Conservation (phyloP, 2,113 vertebrate genomes). For the Xiphophorus hellerii region DNA sequence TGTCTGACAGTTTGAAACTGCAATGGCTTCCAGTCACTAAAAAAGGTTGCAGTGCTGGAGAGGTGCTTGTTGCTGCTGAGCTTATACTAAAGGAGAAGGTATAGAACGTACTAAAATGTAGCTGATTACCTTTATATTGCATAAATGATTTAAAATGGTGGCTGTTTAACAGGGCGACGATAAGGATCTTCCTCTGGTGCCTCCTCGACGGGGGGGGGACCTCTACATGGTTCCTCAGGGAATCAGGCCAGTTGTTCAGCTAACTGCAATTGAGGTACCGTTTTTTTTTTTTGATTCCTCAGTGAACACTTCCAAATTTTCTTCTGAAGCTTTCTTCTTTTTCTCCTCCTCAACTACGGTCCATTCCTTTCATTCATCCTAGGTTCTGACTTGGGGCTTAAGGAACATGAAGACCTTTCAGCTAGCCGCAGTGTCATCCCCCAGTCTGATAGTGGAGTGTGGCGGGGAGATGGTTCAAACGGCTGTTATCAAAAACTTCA, state of each 20-base stretch:
- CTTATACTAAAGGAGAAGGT: constrained; percentile 92
- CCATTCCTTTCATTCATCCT: not conserved
- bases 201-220: constrained; percentile 86
- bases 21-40: constrained; percentile 90
- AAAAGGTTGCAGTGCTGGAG: constrained; percentile 84
- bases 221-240: constrained; percentile 99
- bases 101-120: not conserved
- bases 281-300: not conserved
- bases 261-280: constrained; percentile 91
- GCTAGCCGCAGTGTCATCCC: constrained; percentile 88
- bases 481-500: constrained; percentile 92
- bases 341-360: not conserved
- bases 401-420: constrained; percentile 98
- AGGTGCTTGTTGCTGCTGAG: constrained; percentile 91
- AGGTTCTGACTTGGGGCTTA: constrained; percentile 97
- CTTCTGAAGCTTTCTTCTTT: not conserved
- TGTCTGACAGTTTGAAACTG: constrained; percentile 83
- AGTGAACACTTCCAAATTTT: constrained; percentile 62
- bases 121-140: not conserved
- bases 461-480: constrained; percentile 91
- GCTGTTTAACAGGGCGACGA: constrained; percentile 75
- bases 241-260: constrained; percentile 95
- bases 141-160: not conserved
- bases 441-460: constrained; percentile 93
- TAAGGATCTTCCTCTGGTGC: constrained; percentile 89